Percentiles rank a stretch among this genome's conserved stretches.
phyloP scores from a whole-genome alignment of 2,797 vertebrate genomes.

The Remorina albescens region DNA sequence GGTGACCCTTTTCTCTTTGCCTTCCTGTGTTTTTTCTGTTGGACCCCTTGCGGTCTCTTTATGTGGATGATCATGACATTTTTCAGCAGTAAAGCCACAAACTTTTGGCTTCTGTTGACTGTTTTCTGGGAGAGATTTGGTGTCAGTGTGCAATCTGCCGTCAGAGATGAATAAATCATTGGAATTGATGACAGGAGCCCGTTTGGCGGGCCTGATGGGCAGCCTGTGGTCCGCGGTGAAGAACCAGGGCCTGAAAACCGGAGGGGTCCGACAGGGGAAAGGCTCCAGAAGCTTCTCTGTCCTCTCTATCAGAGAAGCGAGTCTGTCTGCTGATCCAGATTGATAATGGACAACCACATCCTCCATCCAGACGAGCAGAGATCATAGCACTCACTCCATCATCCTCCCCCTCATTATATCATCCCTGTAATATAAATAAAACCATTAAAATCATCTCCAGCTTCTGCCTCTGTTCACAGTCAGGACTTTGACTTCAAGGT shows the following conservation, averaged over 20 bases:
- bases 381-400: not conserved
- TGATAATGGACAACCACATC: conserved; percentile 91
- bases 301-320: conserved; percentile 78
- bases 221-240: conserved; percentile 67
- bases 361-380: conserved; percentile 80
- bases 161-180: conserved; percentile 3
- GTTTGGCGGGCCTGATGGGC: conserved; percentile 89
- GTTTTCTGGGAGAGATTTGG: not conserved
- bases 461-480: too few relatives aligned
- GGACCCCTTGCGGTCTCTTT: not conserved
- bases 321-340: conserved; percentile 71
- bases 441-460: too few relatives aligned
- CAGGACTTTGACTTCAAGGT: too few relatives aligned
- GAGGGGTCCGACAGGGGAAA: conserved; percentile 83
- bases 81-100: not conserved
- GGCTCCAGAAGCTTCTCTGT: conserved; percentile 87
- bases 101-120: not conserved
- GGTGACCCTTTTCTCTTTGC: not conserved
- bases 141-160: not conserved
- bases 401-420: not conserved
- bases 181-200: conserved; percentile 84
- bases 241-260: conserved; percentile 91
- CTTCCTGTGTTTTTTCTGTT: not conserved
- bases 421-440: not conserved
- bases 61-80: not conserved